Base-by-base conservation (phyloP, 2,888 invertebrate species). In the Euzophera pinguis region DNA sequence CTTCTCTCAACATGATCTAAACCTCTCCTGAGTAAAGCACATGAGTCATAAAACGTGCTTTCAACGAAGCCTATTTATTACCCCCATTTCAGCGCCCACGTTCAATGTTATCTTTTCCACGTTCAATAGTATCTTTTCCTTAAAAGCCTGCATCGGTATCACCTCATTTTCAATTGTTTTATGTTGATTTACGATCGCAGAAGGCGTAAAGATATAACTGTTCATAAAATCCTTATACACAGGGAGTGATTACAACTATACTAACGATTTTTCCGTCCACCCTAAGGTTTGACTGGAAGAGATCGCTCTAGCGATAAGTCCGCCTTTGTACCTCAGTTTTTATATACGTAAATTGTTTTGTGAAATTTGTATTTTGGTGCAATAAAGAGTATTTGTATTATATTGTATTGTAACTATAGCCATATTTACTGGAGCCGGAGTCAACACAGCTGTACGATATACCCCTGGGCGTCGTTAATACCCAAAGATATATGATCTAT, bases 151-250 rank as follows among this genome's bases (percentile, higher is more conserved):
- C 41, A 43, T 12, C 52, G 41, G 45, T 56, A 43, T 52, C 37
- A 55, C 35, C 22, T 35, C 52, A 37, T 47, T 37, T 22, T 52
- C 35, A 53, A 53, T 56, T 6, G 38, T 34, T 52, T 47, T 38
- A 49, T 38, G 45, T 35, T 48, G 53, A 59, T 45, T 27, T 41
- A 50, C n/a, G 29, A 50, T 17, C 27, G 39, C 29, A 39, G 29
- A 32, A 35, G 47, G 5, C 41, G 6, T 35, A 54, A 63, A 59
- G 52, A 6, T 65, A 57, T 62, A 64, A 63, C 63, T 55, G 50
- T 59, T 57, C 50, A 27, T 53, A 56, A 57, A 56, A 53, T 49
- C 39, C 52, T 29, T 34, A 47, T 53, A 48, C 54, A 50, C 42
- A 50, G 35, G 41, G 17, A 47, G 52, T 56, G 56, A 57, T 56